Evolutionary conservation across 2,888 invertebrate genomes (phyloP), one percentile per base, ranked within the genome.

Genomic region (Lasioglossum leucozonium): DNA sequence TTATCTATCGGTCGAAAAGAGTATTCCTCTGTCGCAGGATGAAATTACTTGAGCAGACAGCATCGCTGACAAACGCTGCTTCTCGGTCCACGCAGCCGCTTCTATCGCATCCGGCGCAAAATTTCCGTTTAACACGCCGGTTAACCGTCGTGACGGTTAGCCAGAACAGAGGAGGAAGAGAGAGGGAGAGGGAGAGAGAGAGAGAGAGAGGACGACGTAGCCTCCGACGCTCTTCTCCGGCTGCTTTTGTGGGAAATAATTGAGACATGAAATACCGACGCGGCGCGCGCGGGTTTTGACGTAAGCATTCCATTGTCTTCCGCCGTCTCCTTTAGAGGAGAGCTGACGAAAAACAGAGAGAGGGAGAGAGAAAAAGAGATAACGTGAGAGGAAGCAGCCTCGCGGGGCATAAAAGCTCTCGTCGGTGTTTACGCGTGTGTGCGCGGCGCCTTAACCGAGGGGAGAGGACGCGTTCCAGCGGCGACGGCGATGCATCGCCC

Each of bases 171-270:
- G 73, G 37, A 71, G 75, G 67, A 11, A 55, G n/a, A 37, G 72
- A 55, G 62, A n/a, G n/a, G n/a, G n/a, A n/a, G n/a, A n/a, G n/a
- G n/a, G n/a, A n/a, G n/a, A n/a, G n/a, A n/a, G n/a, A n/a, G n/a
- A n/a, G n/a, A n/a, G n/a, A n/a, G n/a, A n/a, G n/a, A n/a, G n/a
- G n/a, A n/a, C n/a, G 65, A 67, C 30, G 67, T 55, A 81, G 72
- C 81, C 75, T 58, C 74, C 79, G 85, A 79, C 87, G 87, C 77
- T 82, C 81, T 77, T 86, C 81, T 72, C 82, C 73, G 82, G 76
- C 81, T 85, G 92, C 94, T 93, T 94, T 94, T 94, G 94, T 94
- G 90, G 85, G 88, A 93, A 94, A 94, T 94, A 94, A 94, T 94
- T 94, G 94, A 94, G 93, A 94, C 94, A 93, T 94, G 93, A 94